Conservation (phyloP, 2,888 invertebrate genomes). For the Drosophila prostipennis region DNA sequence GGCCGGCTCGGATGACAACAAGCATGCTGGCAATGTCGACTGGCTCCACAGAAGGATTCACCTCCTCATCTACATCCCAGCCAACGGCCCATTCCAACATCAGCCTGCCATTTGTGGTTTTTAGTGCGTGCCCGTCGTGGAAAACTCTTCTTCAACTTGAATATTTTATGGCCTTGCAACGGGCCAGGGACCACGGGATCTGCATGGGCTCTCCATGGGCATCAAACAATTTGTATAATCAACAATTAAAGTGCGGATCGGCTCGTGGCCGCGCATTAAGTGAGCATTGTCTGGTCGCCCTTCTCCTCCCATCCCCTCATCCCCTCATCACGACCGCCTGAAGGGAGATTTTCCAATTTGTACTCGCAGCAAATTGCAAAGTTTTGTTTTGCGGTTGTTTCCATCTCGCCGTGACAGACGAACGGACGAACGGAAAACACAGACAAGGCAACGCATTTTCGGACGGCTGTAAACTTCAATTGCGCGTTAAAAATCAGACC, state of each 20-base stretch:
- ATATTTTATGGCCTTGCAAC: constrained; percentile 56
- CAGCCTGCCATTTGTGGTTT: constrained; percentile 22
- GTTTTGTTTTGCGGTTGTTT: constrained; percentile 55
- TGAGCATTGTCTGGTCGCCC: constrained; percentile 50
- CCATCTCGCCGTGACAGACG: constrained; percentile 13
- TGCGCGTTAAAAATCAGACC: constrained; percentile 71
- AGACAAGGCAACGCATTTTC: constrained; percentile 50
- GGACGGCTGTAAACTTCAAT: constrained; percentile 70
- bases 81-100: constrained; percentile 9
- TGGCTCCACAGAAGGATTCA: constrained; percentile 6
- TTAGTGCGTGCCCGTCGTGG: constrained; percentile 16
- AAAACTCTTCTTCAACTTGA: constrained; percentile 54
- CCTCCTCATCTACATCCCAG: constrained; percentile 7
- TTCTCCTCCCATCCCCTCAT: background rate
- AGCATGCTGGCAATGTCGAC: constrained; percentile 36
- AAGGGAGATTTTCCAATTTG: constrained; percentile 61
- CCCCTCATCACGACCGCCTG: background rate
- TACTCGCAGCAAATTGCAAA: constrained; percentile 58
- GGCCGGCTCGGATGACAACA: constrained; percentile 41
- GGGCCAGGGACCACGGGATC: background rate
- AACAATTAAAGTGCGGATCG: constrained; percentile 67
- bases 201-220: constrained; percentile 1
- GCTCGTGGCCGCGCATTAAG: constrained; percentile 60
- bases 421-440: constrained; percentile 1
- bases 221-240: constrained; percentile 60